These are phyloP conservation scores for Ceratosolen fusciceps DNA, from an alignment of 1,140 invertebrate species.

Conservation along the genomic window DNA sequence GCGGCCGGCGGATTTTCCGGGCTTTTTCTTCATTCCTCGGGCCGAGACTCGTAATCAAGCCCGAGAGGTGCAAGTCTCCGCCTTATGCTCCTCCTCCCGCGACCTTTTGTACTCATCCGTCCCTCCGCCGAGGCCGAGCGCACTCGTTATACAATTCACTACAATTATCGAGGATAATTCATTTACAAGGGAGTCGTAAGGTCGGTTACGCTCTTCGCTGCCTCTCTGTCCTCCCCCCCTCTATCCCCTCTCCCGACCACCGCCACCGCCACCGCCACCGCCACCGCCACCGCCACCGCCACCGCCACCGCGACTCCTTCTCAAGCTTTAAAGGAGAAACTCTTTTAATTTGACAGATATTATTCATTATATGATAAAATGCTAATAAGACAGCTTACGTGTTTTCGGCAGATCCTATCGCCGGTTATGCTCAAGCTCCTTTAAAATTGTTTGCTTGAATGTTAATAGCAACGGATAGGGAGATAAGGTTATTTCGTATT, in stretches of 20 bases:
- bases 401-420: conserved; percentile 22
- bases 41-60: background rate
- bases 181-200: background rate
- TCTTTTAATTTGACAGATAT: conserved; percentile 6
- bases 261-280: no score
- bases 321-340: background rate
- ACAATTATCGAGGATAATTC: background rate
- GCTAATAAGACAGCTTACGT: conserved; percentile 30
- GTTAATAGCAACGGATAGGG: background rate
- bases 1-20: no score
- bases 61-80: no score
- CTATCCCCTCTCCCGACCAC: no score
- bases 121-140: no score
- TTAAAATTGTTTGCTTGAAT: conserved; percentile 11
- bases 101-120: background rate
- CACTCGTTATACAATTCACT: background rate
- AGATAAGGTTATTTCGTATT: conserved; percentile 4
- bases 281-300: no score
- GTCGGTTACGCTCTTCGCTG: background rate
- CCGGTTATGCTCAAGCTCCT: background rate
- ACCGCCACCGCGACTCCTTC: no score
- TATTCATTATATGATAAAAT: conserved; percentile 33
- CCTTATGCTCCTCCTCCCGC: no score
- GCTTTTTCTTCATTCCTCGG: no score
- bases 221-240: background rate